Conservation (phyloP, 2,888 invertebrate species). For the Sthenelais limicola region DNA sequence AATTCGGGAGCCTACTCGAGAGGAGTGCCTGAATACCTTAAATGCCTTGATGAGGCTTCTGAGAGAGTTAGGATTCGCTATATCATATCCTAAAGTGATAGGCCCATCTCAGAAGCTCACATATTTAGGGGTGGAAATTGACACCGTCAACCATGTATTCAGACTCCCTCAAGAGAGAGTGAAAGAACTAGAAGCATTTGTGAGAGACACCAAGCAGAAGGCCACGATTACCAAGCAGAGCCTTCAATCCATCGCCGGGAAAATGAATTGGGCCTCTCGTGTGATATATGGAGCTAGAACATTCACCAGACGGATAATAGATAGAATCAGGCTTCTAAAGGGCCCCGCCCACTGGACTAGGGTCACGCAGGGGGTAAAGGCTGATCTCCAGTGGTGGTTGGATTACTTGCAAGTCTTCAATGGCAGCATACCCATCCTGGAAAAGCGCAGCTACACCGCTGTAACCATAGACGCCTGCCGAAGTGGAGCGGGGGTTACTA, state of each 20-base stretch:
- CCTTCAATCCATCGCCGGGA: not conserved
- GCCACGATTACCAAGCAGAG: not conserved
- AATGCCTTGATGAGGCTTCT: not conserved
- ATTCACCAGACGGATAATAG: not conserved
- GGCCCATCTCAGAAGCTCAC: not conserved
- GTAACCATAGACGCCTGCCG: not conserved
- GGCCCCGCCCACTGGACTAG: not conserved
- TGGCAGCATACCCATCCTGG: not conserved
- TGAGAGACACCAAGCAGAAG: not conserved
- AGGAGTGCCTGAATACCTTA: not conserved
- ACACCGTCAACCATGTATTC: not conserved
- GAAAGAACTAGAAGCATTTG: not conserved
- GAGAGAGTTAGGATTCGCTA: not conserved
- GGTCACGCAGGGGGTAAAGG: not conserved
- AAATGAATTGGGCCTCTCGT: not conserved
- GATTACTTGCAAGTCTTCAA: not conserved
- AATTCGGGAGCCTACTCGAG: not conserved
- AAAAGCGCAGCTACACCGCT: not conserved
- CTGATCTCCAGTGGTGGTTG: not conserved
- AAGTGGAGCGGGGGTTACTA: not conserved
- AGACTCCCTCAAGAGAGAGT: not conserved
- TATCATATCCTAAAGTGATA: not conserved
- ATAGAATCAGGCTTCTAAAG: not conserved
- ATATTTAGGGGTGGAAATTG: not conserved
- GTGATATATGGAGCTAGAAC: not conserved